Evolutionary conservation across 2,797 vertebrate genomes (phyloP), one percentile per base, ranked within the genome.

Genomic region (Alauda arvensis): DNA sequence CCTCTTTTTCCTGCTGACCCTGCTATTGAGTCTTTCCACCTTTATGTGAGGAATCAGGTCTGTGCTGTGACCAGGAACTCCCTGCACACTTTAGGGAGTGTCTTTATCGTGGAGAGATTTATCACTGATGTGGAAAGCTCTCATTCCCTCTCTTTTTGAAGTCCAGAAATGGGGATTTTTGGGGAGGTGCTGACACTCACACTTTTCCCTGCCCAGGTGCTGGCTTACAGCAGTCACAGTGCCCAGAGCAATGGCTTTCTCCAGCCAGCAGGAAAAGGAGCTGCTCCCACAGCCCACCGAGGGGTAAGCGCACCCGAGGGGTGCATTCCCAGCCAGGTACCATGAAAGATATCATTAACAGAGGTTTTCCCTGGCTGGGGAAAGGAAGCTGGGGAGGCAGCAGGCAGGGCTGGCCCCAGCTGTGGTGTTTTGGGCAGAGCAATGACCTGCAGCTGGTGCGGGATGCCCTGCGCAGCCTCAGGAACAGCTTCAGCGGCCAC

Each of bases 371-470:
- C 33, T 55, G 9, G 34, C 45, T 63, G 78, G 49, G 59, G 25
- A 8, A 2, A 11, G 52, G 18, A 18, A 6, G 42, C 3, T 17
- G 51, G 20, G 23, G 25, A 26, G 74, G 56, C 74, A 51, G 82
- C 56, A 53, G 76, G 43, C 82, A 24, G 63, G 14, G 26, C n/a
- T 45, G 33, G 49, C 5, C 26, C 84, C 52, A 65, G 28, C 17
- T 8, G 14, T 11, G 65, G 3, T 94, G 53, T 92, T 81, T 43
- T 39, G 28, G 59, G 57, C 96, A 99, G 98, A 95, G 97, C 14
- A 98, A 97, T 14, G 99, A 99, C 95, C 94, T 99, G 86, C 99
- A 99, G 96, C 97, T 99, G 53, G 98, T 99, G 3, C 96, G 98
- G 18, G 98, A 99, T 10, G 97, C 99, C 33, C 97, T 99, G 2